Conservation (phyloP, 2,888 invertebrate species). For the Lasius platythorax region DNA sequence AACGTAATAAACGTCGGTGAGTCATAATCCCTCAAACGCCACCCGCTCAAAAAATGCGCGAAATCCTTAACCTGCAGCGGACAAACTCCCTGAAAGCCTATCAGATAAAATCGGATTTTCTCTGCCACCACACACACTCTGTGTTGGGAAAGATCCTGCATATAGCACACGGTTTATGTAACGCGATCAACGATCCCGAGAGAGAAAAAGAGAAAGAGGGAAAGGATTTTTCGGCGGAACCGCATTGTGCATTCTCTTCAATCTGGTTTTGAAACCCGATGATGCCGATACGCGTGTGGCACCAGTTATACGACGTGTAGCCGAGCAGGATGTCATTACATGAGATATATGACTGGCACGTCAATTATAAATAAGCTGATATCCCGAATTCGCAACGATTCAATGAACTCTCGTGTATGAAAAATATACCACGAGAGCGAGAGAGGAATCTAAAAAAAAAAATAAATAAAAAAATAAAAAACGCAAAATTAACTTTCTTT, state of each 20-base stretch:
- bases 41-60: neutral
- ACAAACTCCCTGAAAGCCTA: neutral
- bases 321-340: conserved; percentile 25
- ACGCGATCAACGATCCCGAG: conserved; percentile 21
- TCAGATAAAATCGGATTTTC: conserved; percentile 1
- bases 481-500: conserved; percentile 2
- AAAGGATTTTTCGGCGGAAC: conserved; percentile 36
- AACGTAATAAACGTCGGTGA: conserved; percentile 19
- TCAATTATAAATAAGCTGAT: conserved; percentile 14
- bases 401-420: neutral
- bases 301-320: conserved; percentile 25
- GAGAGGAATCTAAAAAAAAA: neutral
- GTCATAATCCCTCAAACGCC: conserved; percentile 19
- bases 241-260: conserved; percentile 13
- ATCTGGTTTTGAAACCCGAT: conserved; percentile 47
- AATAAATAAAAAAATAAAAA: too few species aligned
- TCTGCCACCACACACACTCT: neutral
- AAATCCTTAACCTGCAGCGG: neutral
- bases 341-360: neutral
- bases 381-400: neutral
- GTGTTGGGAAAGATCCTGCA: neutral
- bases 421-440: neutral
- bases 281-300: conserved; percentile 23
- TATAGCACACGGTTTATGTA: conserved; percentile 8
- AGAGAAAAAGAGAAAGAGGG: conserved; percentile 30